Evolutionary conservation across 2,113 vertebrate genomes (phyloP).

Genomic region (Natator depressus): DNA sequence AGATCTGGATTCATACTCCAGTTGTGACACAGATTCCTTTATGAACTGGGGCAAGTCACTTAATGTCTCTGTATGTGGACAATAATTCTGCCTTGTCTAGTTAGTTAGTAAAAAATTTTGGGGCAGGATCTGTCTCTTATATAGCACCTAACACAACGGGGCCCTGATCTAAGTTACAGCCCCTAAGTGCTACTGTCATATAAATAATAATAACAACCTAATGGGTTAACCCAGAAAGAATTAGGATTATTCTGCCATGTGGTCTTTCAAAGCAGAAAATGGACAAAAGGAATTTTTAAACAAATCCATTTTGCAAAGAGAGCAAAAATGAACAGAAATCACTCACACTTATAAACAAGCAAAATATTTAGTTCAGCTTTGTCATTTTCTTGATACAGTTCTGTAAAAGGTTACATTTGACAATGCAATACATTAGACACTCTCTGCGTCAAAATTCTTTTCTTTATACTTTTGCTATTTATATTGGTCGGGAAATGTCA

Average conservation of each 20-base stretch:
- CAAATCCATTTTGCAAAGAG: neutral
- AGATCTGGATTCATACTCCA: too few relatives aligned
- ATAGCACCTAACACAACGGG: neutral
- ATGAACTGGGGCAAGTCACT: neutral
- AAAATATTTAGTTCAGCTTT: neutral
- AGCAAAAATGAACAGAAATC: neutral
- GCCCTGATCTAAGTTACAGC: too few relatives aligned
- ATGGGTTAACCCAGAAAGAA: neutral
- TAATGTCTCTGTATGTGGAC: neutral
- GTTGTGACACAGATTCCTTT: neutral
- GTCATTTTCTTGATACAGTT: neutral
- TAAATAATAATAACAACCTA: neutral
- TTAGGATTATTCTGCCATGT: constrained; percentile 18
- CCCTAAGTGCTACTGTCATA: too few relatives aligned
- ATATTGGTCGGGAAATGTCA: constrained; percentile 60
- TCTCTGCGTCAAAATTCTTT: constrained; percentile 29
- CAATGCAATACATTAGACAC: neutral
- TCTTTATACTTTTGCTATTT: constrained; percentile 47
- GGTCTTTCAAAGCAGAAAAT: neutral
- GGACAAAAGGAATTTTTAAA: neutral
- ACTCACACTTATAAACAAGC: neutral
- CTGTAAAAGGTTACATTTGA: constrained; percentile 25
- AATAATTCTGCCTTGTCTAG: neutral
- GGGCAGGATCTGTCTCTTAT: neutral
- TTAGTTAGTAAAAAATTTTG: neutral